Evolutionary conservation across 2,888 invertebrate genomes (phyloP), one percentile per base, ranked within the genome.

Genomic region (Drosophila lacicola): DNA sequence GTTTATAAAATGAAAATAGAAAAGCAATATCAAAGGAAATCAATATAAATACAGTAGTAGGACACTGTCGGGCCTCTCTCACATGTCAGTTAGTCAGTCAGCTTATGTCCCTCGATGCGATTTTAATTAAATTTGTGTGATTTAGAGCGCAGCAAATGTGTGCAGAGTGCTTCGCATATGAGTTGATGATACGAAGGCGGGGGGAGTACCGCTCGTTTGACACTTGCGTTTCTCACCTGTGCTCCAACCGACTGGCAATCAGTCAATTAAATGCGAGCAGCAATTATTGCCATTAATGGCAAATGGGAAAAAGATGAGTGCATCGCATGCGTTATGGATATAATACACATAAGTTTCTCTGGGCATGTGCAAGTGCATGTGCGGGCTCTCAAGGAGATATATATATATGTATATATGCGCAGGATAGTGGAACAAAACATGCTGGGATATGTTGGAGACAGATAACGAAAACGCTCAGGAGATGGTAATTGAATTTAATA

Each of bases 101-200:
- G 67, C 58, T 55, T 49, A 51, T 61, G 56, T 70, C 55, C 25
- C 41, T 54, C 50, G 74, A 70, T 82, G 64, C 58, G 78, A 74
- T 78, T 88, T 86, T 88, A 85, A 82, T 83, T 85, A 82, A 82
- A 85, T 79, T 86, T 86, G 51, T 80, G 89, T 80, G 80, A 84
- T 86, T 88, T 86, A 72, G 83, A 84, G 89, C 83, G 80, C 80
- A 76, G 68, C 71, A 68, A 79, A 78, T 65, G 65, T 74, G 65
- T 29, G 36, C 60, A 47, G 58, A 71, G 66, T 56, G 45, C 33
- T 25, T 58, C 25, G 44, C 25, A n/a, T n/a, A 42, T 13, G 34
- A 13, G 34, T 36, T 21, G 41, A 37, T 21, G 19, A 51, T 47
- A 19, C 6, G 8, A 29, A 0, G 2, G 8, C 8, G 8, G 21